A percentile compares a stretch with the other conserved stretches of the same genome.
These are phyloP conservation scores for Philotrypesis tridentata DNA, from an alignment of 1,140 invertebrate genomes.

Conservation along the genomic window DNA sequence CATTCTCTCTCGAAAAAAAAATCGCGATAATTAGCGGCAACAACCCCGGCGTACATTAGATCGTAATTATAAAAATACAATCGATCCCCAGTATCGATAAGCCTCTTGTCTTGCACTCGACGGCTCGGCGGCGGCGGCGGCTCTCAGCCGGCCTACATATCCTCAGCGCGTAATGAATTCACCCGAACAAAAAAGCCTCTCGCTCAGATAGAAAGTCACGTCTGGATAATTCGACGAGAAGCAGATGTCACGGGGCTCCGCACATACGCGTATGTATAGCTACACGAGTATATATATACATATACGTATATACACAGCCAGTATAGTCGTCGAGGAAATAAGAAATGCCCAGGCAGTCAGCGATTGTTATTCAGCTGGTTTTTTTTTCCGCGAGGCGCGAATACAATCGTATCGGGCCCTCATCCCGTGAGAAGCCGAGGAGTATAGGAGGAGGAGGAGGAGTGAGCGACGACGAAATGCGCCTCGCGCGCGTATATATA, in stretches of 20 bases:
- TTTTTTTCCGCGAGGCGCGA: constrained; percentile 48
- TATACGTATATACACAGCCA: background rate
- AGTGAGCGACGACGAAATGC: no score
- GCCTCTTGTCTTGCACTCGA: background rate
- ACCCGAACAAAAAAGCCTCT: background rate
- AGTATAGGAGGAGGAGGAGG: background rate
- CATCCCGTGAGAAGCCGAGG: constrained; percentile 7
- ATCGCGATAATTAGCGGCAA: background rate
- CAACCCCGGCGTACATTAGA: background rate
- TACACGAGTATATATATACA: background rate
- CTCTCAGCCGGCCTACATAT: background rate
- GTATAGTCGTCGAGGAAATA: background rate
- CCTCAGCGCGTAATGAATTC: background rate
- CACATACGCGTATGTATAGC: background rate
- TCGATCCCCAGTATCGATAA: background rate
- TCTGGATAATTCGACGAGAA: constrained; percentile 26
- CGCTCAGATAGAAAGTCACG: constrained; percentile 6
- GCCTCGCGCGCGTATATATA: no score
- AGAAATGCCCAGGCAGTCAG: background rate
- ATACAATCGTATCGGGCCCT: constrained; percentile 43
- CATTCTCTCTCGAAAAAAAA: no score
- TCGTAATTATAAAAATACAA: background rate
- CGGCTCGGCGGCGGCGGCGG: no score
- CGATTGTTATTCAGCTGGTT: constrained; percentile 43
- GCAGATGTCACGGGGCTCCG: constrained; percentile 28